These are phyloP conservation scores for Ameiurus melas DNA, from an alignment of 2,113 vertebrate species.

Conservation along the genomic window DNA sequence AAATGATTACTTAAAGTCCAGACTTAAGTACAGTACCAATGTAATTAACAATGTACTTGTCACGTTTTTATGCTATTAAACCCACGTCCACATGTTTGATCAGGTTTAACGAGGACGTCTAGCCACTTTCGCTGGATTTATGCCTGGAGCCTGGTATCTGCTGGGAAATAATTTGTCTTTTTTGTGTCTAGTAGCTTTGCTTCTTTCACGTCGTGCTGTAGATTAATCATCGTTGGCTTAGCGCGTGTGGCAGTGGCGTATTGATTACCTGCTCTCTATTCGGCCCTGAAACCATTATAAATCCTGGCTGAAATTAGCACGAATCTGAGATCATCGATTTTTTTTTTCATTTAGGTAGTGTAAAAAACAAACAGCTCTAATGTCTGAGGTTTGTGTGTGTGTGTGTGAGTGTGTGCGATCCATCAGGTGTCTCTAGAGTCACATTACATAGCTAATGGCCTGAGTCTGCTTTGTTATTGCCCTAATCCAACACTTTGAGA, in stretches of 20 bases:
- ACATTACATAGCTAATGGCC: conserved; percentile 69
- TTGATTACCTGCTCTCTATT: conserved; percentile 35
- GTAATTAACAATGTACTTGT: background rate
- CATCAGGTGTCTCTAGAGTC: conserved; percentile 52
- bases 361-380: conserved; percentile 55
- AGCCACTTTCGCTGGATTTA: conserved; percentile 9
- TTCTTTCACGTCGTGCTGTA: conserved; percentile 20
- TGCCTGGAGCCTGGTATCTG: conserved; percentile 29
- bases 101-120: background rate
- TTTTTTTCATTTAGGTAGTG: conserved; percentile 44
- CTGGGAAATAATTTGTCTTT: conserved; percentile 34
- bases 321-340: conserved; percentile 62
- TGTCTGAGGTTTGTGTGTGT: conserved; percentile 33
- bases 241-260: conserved; percentile 37
- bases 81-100: background rate
- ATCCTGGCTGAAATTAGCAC: conserved; percentile 87
- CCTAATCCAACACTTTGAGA: conserved; percentile 76
- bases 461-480: conserved; percentile 65
- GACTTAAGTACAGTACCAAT: background rate
- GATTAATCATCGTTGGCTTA: conserved; percentile 48
- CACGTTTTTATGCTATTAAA: background rate
- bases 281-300: conserved; percentile 43
- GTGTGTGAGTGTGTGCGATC: conserved; percentile 34
- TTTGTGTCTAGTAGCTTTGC: conserved; percentile 45
- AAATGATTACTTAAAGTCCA: background rate